Base-by-base conservation (phyloP, 2,888 invertebrate species). In the Leptinotarsa rubiginosa region DNA sequence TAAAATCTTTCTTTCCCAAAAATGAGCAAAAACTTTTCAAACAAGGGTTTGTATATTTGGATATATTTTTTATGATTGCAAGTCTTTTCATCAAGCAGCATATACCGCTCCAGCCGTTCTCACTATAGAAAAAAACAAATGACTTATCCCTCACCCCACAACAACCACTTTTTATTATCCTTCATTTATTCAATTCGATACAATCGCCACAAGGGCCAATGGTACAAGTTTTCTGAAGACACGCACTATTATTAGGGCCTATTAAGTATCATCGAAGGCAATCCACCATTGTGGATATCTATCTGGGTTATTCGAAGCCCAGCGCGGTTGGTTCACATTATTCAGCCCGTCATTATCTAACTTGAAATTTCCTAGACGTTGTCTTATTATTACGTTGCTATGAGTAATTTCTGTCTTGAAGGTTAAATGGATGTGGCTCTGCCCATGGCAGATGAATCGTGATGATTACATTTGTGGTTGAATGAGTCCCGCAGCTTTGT, bases 241-340 rank as follows among this genome's bases (percentile, higher is more conserved):
- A 87, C 87, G 87, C 86, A 87, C 87, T 87, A 82, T 88, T 87
- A 88, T 88, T 88, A 88, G 79, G 87, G 87, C 85, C 87, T 87
- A 88, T 88, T 88, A 88, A 85, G 86, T 87, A 84, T 87, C 87
- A 88, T 88, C 87, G 87, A 85, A 86, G 87, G 85, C 87, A 87
- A 87, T 87, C 87, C 86, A 85, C 86, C 84, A 75, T 75, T 84
- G 84, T 81, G 85, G 84, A 85, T 86, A 85, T 86, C 86, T 85
- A 81, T 83, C 79, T 83, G 83, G 83, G 82, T 83, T 84, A 84
- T 73, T 70, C 54, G 2, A 22, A 56, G 18, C 20, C 41, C 47
- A 56, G 68, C 50, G 52, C 31, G 54, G 49, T 31, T 20, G 56
- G 56, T 47, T 56, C 62, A 31, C 62, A 62, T 66, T 56, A 56